These are phyloP conservation scores for Morpho helenor DNA, from an alignment of 2,888 invertebrate genomes.

Conservation along the genomic window DNA sequence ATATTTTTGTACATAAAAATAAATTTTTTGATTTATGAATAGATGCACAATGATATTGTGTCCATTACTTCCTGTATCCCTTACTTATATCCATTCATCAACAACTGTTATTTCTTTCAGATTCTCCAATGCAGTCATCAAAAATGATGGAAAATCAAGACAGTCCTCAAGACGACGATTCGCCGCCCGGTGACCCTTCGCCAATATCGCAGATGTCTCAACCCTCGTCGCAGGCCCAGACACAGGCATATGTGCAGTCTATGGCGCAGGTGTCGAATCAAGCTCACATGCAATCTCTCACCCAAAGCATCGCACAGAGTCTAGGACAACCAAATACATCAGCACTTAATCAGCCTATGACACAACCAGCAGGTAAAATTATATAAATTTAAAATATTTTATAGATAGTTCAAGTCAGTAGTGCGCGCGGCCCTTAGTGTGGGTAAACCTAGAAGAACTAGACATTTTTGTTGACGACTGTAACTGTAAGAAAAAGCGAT, in stretches of 20 bases:
- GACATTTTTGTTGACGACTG: too few relatives aligned
- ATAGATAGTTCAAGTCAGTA: too few relatives aligned
- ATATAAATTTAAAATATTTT: too few relatives aligned
- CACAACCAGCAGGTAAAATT: background rate
- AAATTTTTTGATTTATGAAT: too few relatives aligned
- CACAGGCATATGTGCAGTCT: background rate
- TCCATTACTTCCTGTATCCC: too few relatives aligned
- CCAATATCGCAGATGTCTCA: constrained; percentile 23
- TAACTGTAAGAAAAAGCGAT: too few relatives aligned
- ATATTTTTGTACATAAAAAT: too few relatives aligned
- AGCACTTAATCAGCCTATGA: background rate
- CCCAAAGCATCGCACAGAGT: background rate
- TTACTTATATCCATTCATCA: too few relatives aligned
- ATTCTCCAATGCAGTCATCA: constrained; percentile 24
- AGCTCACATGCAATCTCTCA: background rate
- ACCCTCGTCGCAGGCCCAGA: constrained; percentile 2
- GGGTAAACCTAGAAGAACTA: too few relatives aligned
- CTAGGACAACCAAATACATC: background rate
- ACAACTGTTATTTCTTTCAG: background rate
- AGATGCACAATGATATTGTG: too few relatives aligned
- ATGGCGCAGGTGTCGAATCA: background rate
- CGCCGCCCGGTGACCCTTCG: constrained; percentile 50
- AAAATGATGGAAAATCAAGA: constrained; percentile 29
- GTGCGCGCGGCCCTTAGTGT: too few relatives aligned
- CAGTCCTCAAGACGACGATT: constrained; percentile 42